Conservation (phyloP, 2,113 vertebrate species). For the Tachycineta bicolor region DNA sequence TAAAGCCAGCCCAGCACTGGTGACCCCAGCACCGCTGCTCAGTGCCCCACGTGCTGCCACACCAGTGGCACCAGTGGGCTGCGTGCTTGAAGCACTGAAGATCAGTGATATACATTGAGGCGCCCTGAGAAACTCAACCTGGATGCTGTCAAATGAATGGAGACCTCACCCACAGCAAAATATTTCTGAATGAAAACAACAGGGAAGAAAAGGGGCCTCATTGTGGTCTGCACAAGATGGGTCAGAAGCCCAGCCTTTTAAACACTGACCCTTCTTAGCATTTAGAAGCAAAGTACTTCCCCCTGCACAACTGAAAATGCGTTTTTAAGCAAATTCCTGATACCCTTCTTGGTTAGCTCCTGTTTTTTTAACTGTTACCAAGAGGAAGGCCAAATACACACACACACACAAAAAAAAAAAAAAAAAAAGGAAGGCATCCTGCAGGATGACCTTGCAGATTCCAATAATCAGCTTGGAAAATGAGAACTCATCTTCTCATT, state of each 20-base stretch:
- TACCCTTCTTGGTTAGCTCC: background rate
- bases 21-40: background rate
- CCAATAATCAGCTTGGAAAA: slow-evolving; percentile 43
- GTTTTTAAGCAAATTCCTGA: background rate
- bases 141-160: background rate
- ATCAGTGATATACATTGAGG: background rate
- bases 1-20: rapidly evolving
- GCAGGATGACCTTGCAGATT: slow-evolving; percentile 40
- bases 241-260: background rate
- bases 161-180: background rate
- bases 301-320: background rate
- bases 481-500: slow-evolving; percentile 54
- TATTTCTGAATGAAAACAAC: background rate
- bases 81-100: background rate
- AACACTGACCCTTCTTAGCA: background rate
- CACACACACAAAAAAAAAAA: background rate
- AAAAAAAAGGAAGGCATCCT: background rate
- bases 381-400: background rate
- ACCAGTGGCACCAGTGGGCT: rapidly evolving
- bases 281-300: background rate
- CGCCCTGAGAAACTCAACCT: background rate
- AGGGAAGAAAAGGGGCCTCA: background rate
- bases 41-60: rapidly evolving
- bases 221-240: background rate
- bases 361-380: background rate